Evolutionary conservation across 2,888 invertebrate species (phyloP).

Genomic region (Parnassius glacialis): DNA sequence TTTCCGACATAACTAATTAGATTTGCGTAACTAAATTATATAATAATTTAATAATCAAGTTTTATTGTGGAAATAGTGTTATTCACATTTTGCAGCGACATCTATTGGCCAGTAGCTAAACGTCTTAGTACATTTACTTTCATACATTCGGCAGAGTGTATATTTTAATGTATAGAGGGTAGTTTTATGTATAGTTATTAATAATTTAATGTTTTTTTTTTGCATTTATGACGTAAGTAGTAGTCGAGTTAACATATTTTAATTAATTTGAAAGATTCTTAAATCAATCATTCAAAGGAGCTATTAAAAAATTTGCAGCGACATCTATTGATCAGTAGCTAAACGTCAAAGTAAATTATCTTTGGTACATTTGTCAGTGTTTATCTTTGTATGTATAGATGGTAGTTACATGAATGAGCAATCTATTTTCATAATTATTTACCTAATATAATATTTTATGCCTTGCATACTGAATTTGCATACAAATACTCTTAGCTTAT

Average conservation of each 20-base stretch:
- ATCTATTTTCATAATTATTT: too few species aligned
- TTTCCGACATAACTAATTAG: too few species aligned
- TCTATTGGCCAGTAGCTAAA: constrained; percentile 53
- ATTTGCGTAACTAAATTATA: too few species aligned
- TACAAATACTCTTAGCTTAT: too few species aligned
- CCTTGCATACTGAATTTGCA: too few species aligned
- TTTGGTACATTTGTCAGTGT: neutral
- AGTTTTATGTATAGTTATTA: neutral
- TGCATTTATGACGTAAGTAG: too few species aligned
- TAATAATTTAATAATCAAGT: too few species aligned
- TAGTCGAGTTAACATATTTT: too few species aligned
- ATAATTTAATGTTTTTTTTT: neutral
- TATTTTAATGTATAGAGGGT: constrained; percentile 30
- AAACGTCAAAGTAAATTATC: constrained; percentile 22
- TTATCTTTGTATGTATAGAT: constrained; percentile 29
- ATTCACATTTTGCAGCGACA: constrained; percentile 49
- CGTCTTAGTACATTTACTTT: neutral
- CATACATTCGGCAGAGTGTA: constrained; percentile 10
- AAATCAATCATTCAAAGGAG: too few species aligned
- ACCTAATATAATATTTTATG: too few species aligned
- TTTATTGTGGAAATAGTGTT: neutral
- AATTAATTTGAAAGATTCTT: too few species aligned
- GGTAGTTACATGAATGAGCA: constrained; percentile 19
- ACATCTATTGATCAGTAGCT: constrained; percentile 58
- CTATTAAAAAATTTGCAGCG: constrained; percentile 36